Conservation (phyloP, 2,797 vertebrate genomes). For the Strix occidentalis region DNA sequence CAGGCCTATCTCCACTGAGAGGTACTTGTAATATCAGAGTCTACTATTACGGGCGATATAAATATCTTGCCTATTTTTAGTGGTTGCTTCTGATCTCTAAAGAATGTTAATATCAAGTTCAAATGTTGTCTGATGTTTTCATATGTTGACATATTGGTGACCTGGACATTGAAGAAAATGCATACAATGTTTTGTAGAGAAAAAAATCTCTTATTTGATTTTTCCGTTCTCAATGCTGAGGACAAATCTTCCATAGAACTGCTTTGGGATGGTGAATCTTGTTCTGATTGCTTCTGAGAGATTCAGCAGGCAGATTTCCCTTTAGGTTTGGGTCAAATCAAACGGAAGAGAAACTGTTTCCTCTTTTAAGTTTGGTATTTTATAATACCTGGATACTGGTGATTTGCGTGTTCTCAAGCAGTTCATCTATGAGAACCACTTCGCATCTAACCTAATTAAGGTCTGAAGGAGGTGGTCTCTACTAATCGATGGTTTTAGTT, state of each 20-base stretch:
- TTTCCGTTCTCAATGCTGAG: background rate
- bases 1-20: conserved; percentile 14
- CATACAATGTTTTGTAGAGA: background rate
- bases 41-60: background rate
- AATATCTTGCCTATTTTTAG: conserved; percentile 50
- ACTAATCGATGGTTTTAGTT: background rate
- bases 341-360: background rate
- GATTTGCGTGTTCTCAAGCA: background rate
- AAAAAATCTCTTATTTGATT: background rate
- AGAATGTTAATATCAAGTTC: conserved; percentile 49
- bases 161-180: background rate
- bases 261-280: background rate
- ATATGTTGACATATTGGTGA: background rate
- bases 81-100: conserved; percentile 47
- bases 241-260: background rate
- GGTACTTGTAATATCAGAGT: background rate
- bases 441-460: background rate
- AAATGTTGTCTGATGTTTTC: conserved; percentile 20
- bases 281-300: background rate
- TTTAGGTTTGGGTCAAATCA: background rate
- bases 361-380: background rate
- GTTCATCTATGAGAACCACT: background rate
- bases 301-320: background rate
- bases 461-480: background rate
- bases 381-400: background rate